Evolutionary conservation across 2,888 invertebrate genomes (phyloP), one percentile per base, ranked within the genome.

Genomic region (Scaptomyza reducta): DNA sequence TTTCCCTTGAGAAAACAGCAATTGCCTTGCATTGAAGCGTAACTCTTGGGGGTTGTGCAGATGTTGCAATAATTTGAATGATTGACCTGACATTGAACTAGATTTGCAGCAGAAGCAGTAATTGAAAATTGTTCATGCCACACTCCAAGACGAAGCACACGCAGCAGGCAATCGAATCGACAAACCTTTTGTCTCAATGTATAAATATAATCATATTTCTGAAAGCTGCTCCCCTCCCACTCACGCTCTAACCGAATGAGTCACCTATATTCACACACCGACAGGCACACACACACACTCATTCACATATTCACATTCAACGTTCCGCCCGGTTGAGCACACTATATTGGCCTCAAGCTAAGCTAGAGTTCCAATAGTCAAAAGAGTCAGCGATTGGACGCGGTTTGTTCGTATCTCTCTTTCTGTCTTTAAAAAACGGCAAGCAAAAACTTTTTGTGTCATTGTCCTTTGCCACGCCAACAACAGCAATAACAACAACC

Each of bases 71-170:
- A 44, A 59, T 62, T 75, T 62, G 31, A 67, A 50, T 79, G 62
- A 73, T 72, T 76, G 67, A 64, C 59, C 65, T 76, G 86, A 64
- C 86, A 87, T 87, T 87, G 88, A 83, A 82, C 65, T 53, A 79
- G 63, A 68, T 82, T 63, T 46, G 46, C 44, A 46, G 50, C 46
- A 42, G 18, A 35, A 41, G 50, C 44, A 27, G 47, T 13, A 47
- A n/a, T 40, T 46, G 45, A 62, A 65, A 22, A 61, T 61, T 59
- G 50, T 79, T 49, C 45, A 55, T 9, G 72, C 80, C 74, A 67
- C 56, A 42, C 78, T 73, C 77, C 54, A 41, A 11, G 16, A 16
- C 40, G 14, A 35, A 38, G 14, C 7, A 38, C 14, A 14, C 41
- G 33, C 40, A 63, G 6, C 13, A 53, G 22, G 16, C 38, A 22